Evolutionary conservation across 2,888 invertebrate genomes (phyloP), one percentile per base, ranked within the genome.

Genomic region (Idaea biselata): DNA sequence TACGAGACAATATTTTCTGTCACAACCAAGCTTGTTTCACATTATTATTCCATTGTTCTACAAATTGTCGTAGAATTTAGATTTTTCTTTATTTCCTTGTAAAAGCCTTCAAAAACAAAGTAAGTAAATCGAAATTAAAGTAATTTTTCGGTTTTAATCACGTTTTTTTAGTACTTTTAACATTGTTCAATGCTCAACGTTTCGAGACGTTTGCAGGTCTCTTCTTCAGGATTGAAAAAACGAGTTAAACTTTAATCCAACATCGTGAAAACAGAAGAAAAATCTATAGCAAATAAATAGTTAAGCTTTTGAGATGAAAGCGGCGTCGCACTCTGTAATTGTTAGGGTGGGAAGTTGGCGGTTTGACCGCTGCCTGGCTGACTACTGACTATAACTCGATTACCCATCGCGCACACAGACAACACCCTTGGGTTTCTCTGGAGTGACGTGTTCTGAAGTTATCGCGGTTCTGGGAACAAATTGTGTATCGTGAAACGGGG

Each of bases 301-400:
- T 68, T 62, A 78, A 74, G 74, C 75, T 73, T 67, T 66, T 59
- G 75, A 77, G 77, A 81, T 83, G 80, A 81, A 82, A 82, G 81
- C 67, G 62, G 70, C 73, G 72, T 73, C 72, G 73, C 69, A 67
- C 65, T 66, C 62, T 68, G 66, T 75, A 67, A 69, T 69, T 71
- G 70, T 68, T 67, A 60, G 60, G 66, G 63, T 61, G 59, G 62
- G 64, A 71, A 71, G 69, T 72, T 72, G 66, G 63, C 33, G 67
- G 66, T 55, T 61, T 57, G 65, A 61, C 64, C 67, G 66, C 68
- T 63, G 56, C 53, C 63, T 66, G 25, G 61, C 63, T 61, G 59
- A 58, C 63, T 64, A 62, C 62, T 54, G 59, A 63, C 67, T 65
- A 71, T 68, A 73, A 71, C 71, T 77, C 71, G 70, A 77, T 77